A percentile compares a stretch with the other conserved stretches of the same genome.
phyloP scores from a whole-genome alignment of 2,797 vertebrate genomes.

The Scarus forsteni region DNA sequence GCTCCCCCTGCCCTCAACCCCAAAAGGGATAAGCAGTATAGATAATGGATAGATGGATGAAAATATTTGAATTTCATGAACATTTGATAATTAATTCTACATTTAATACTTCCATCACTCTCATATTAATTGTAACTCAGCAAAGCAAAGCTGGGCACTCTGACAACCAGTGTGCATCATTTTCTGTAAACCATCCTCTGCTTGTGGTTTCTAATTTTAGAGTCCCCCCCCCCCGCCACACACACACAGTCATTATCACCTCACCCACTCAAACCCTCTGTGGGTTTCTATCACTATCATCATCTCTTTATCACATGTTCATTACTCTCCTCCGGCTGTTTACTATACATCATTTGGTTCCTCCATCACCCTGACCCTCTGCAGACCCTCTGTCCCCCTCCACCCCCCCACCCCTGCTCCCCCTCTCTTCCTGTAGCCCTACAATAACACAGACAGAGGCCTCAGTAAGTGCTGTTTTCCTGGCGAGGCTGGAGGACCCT shows the following conservation, averaged over 20 bases:
- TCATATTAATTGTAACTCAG: neutral
- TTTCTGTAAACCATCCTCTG: neutral
- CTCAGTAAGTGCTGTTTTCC: conserved; percentile 80
- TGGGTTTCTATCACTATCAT: conserved; percentile 1
- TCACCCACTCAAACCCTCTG: neutral
- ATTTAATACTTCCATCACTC: neutral
- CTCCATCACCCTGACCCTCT: conserved; percentile 12
- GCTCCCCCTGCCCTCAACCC: too few relatives aligned
- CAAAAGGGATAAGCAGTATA: too few relatives aligned
- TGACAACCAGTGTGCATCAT: neutral
- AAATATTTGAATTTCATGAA: too few relatives aligned
- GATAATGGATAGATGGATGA: too few relatives aligned
- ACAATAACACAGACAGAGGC: conserved; percentile 81
- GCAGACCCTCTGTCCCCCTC: conserved; percentile 8
- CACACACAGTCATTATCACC: neutral
- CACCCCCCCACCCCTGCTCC: neutral
- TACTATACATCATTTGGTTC: neutral
- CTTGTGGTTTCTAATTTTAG: neutral
- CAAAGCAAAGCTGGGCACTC: neutral
- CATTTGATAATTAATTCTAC: too few relatives aligned
- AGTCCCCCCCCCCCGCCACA: neutral
- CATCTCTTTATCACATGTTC: neutral
- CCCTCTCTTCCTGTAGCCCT: conserved; percentile 68
- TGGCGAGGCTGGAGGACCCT: conserved; percentile 68
- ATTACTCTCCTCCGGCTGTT: neutral